These are phyloP conservation scores for Papilio polytes DNA, from an alignment of 1,140 invertebrate species.

Conservation along the genomic window DNA sequence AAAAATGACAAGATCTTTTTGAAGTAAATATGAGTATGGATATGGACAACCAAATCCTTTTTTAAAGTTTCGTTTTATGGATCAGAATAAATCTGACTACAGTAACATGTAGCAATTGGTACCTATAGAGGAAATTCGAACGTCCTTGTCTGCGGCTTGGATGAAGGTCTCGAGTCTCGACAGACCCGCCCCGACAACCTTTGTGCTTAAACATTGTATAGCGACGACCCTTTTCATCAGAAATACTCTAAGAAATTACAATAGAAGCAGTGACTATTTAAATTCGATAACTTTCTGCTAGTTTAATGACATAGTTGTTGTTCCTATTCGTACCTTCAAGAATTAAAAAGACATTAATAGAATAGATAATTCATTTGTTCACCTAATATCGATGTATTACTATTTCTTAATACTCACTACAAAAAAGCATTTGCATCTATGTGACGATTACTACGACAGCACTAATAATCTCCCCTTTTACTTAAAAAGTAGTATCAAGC, in stretches of 20 bases:
- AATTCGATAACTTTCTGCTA: background rate
- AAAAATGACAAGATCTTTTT: no score
- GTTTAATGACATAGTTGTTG: background rate
- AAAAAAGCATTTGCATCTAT: no score
- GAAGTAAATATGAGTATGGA: no score
- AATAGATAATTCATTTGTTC: background rate
- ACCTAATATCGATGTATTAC: no score
- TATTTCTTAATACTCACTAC: no score
- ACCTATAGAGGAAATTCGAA: background rate
- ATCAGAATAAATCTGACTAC: background rate
- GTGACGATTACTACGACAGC: no score
- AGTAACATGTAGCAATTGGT: background rate
- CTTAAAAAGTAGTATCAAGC: no score
- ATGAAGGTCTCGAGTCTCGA: background rate
- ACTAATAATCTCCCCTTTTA: no score
- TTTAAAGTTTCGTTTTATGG: background rate
- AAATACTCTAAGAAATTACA: background rate
- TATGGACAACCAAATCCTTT: background rate
- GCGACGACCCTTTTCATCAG: conserved; percentile 1
- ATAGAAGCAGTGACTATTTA: background rate
- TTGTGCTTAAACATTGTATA: background rate
- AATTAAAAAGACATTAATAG: background rate
- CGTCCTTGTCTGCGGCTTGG: background rate
- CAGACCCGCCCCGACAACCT: background rate
- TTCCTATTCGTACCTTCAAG: background rate